A percentile compares a stretch with the other conserved stretches of the same genome.
phyloP scores from a whole-genome alignment of 2,888 invertebrate species.

The Autographa pulchrina region DNA sequence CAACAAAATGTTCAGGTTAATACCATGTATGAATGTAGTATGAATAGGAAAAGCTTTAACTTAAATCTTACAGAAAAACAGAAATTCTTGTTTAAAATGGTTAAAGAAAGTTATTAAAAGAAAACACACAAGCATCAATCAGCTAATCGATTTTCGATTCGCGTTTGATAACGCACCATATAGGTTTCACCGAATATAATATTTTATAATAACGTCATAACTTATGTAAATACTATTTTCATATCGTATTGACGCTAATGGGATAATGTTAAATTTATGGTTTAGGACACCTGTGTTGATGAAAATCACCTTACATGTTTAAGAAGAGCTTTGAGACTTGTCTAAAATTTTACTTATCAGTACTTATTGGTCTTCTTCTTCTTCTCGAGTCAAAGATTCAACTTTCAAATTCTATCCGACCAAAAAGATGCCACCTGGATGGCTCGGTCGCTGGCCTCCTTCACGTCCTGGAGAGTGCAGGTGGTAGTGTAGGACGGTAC shows the following conservation, averaged over 20 bases:
- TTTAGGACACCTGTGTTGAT: slow-evolving; percentile 20
- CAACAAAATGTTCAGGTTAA: too few relatives aligned
- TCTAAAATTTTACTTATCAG: not conserved
- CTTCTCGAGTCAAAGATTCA: too few relatives aligned
- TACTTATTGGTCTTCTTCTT: too few relatives aligned
- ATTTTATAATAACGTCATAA: slow-evolving; percentile 35
- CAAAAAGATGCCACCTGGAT: too few relatives aligned
- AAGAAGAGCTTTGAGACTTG: not conserved
- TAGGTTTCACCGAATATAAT: slow-evolving; percentile 41
- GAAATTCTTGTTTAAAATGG: not conserved
- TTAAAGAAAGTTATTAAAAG: slow-evolving; percentile 8
- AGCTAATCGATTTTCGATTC: not conserved
- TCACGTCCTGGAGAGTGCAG: too few relatives aligned
- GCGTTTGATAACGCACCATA: not conserved
- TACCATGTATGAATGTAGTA: too few relatives aligned
- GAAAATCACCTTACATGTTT: not conserved
- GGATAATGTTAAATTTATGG: slow-evolving; percentile 46
- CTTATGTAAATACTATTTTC: slow-evolving; percentile 48
- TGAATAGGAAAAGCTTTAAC: too few relatives aligned
- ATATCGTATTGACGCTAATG: slow-evolving; percentile 33
- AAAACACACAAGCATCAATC: not conserved
- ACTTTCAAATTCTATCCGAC: too few relatives aligned
- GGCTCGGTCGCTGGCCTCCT: too few relatives aligned
- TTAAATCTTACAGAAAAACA: not conserved
- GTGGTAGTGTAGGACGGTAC: too few relatives aligned